Percentiles rank a stretch among this genome's conserved stretches.
phyloP scores from a whole-genome alignment of 2,797 vertebrate species.

The Delichon dasypus region DNA sequence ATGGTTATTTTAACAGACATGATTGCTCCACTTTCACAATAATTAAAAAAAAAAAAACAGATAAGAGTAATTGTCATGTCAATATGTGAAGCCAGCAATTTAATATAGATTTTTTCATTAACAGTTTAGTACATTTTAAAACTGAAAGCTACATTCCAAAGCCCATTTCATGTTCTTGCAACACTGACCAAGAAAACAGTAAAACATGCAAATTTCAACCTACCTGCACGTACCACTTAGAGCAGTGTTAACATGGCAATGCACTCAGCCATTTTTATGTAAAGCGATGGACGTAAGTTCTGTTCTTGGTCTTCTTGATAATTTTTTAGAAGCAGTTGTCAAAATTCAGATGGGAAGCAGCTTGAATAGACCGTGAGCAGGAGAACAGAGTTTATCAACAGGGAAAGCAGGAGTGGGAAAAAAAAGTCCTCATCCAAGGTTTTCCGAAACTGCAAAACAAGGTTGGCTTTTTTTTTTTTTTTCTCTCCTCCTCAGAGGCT shows the following conservation, averaged over 20 bases:
- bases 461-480: slow-evolving; percentile 31
- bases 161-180: slow-evolving; percentile 65
- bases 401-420: slow-evolving; percentile 71
- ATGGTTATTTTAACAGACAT: slow-evolving; percentile 69
- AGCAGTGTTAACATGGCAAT: slow-evolving; percentile 75
- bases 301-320: slow-evolving; percentile 78
- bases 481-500: slow-evolving; percentile 76
- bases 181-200: slow-evolving; percentile 63
- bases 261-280: slow-evolving; percentile 76
- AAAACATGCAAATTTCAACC: slow-evolving; percentile 83
- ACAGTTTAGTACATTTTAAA: slow-evolving; percentile 47
- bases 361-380: slow-evolving; percentile 82
- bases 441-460: slow-evolving; percentile 80
- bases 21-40: slow-evolving; percentile 58
- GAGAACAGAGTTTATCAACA: slow-evolving; percentile 85
- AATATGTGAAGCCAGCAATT: slow-evolving; percentile 48
- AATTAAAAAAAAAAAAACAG: neutral
- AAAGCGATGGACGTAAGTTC: slow-evolving; percentile 76
- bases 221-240: slow-evolving; percentile 77
- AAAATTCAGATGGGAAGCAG: slow-evolving; percentile 82
- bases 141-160: slow-evolving; percentile 61
- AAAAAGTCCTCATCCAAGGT: slow-evolving; percentile 80
- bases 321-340: slow-evolving; percentile 78
- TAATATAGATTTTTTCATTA: slow-evolving; percentile 39
- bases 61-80: slow-evolving; percentile 25